Percentiles rank a stretch among this genome's conserved stretches.
Evolutionary conservation across 37 sponge, comb jelly and placozoan species (phyloP).

Genomic region (Halichondria panicea): DNA sequence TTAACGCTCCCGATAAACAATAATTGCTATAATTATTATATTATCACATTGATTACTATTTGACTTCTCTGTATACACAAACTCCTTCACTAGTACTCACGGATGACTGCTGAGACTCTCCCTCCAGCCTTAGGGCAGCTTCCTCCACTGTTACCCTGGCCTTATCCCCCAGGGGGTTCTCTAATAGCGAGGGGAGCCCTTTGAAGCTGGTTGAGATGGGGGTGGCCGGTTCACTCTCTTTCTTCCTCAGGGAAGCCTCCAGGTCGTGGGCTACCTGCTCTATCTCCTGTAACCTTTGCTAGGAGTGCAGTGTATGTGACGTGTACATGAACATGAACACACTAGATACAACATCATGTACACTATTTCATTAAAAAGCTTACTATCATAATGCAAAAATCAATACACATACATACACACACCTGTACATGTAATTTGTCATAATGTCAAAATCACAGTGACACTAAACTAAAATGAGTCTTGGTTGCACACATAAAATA

Average conservation of each 20-base stretch:
- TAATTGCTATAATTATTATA: no score
- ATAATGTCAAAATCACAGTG: not conserved
- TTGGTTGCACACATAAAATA: not conserved
- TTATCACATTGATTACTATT: no score
- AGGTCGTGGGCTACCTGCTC: constrained; percentile 28
- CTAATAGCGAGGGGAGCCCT: no score
- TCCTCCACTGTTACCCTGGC: no score
- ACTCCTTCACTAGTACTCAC: no score
- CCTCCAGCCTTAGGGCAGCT: no score
- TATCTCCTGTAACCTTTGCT: constrained; percentile 39
- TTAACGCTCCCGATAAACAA: no score
- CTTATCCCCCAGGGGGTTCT: no score
- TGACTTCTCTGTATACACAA: no score
- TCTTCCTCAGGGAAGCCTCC: constrained; percentile 19
- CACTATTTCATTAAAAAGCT: no score
- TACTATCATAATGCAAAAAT: not conserved
- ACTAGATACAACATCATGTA: not conserved
- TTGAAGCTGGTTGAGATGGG: not conserved
- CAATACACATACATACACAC: not conserved
- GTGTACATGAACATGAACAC: not conserved
- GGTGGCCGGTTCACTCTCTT: constrained; percentile 24
- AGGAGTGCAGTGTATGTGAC: not conserved
- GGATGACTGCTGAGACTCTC: no score
- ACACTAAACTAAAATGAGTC: not conserved
- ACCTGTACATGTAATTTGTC: not conserved